Evolutionary conservation across 2,888 invertebrate genomes (phyloP), one percentile per base, ranked within the genome.

Genomic region (Dryadula phaetusa): DNA sequence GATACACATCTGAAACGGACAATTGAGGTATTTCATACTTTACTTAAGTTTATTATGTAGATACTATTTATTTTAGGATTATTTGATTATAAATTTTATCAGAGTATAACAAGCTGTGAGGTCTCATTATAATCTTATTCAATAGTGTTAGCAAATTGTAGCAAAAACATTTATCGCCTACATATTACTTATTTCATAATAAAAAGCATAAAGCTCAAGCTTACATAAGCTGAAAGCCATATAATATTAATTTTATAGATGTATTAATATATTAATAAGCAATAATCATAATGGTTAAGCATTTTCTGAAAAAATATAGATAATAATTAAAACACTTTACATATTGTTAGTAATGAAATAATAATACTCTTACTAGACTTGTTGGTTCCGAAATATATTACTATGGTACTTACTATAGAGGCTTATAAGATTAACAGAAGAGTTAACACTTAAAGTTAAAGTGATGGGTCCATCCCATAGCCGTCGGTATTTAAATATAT

Each of bases 1-100:
- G 92, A 89, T 88, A 84, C 79, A 71, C 81, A 77, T 76, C 82
- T 78, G 79, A 82, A 83, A 80, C 85, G 90, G 88, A 88, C 88
- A 87, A 75, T 87, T 74, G 72, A 92, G 92, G 92, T 92, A 90
- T 79, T 83, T 67, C 34, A 54, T 60, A 56, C 49, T 67, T 66
- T 60, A 42, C 61, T 54, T 34, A 44, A 18, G 16, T 6, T 18
- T 2, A 40, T 49, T 3, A 2, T 49, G 6, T 58, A 42, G 40
- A 1, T 7, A 40, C 42, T 49, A 58, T 0, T 42, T 32, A 4
- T 22, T 14, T 20, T 58, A 56, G 22, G 6, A 1, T 56, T 22
- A 10, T 56, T 56, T 40, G 0, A 10, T 22, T 22, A 40, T 6
- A 22, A n/a, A 8, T 40, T 37, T 40, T 56, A 22, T 8, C 4